Evolutionary conservation across 2,888 invertebrate genomes (phyloP).

Genomic region (Willowsia nigromaculata): DNA sequence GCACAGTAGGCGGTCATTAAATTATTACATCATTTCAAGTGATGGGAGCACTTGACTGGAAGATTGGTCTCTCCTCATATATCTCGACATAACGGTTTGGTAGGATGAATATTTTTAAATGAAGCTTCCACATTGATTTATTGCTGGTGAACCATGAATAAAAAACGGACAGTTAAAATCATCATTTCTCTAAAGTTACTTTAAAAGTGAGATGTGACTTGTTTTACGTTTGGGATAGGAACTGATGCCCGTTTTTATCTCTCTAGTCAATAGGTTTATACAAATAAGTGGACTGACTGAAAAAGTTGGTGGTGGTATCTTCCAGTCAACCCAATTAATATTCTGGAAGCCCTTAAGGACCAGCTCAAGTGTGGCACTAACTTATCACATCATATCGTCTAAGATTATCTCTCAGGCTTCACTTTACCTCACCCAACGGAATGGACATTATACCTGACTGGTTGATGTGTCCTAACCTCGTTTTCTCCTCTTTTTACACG

Average conservation of each 20-base stretch:
- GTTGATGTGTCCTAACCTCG: no score
- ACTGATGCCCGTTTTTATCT: no score
- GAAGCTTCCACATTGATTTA: no score
- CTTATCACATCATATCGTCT: slow-evolving; percentile 34
- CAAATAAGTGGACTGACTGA: slow-evolving; percentile 6
- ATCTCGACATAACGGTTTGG: no score
- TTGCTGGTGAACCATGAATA: no score
- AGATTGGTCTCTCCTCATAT: no score
- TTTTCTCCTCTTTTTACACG: not conserved
- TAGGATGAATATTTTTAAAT: no score
- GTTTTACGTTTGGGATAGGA: no score
- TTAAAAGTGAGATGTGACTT: no score
- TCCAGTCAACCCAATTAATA: not conserved
- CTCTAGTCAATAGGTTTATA: not conserved
- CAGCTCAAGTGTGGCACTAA: slow-evolving; percentile 53
- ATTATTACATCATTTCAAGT: slow-evolving; percentile 45
- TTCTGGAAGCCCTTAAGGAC: slow-evolving; percentile 38
- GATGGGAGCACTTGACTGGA: not conserved
- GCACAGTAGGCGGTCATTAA: slow-evolving; percentile 56
- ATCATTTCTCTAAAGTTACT: no score
- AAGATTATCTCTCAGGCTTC: slow-evolving; percentile 12
- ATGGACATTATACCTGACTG: no score
- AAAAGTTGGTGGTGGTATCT: not conserved
- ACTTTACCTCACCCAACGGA: not conserved
- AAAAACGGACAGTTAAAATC: no score